These are phyloP conservation scores for Creontiades dilutus DNA, from an alignment of 2,888 invertebrate genomes.

Conservation along the genomic window DNA sequence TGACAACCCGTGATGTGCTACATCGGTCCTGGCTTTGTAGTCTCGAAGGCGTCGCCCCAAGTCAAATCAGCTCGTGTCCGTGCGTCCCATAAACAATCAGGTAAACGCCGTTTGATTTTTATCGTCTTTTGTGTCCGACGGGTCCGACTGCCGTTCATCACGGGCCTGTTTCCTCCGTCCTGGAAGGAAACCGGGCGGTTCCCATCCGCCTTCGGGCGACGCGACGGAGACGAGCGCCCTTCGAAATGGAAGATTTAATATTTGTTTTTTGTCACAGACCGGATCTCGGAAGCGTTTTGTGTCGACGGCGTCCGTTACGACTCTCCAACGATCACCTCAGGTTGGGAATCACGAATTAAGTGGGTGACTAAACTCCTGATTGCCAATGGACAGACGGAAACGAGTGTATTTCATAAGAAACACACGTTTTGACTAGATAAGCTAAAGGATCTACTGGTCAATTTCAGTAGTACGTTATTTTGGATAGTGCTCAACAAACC, in stretches of 20 bases:
- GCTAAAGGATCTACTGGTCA: no score
- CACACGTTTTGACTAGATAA: no score
- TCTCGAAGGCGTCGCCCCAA: background rate
- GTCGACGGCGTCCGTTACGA: background rate
- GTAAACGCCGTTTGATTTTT: constrained; percentile 19
- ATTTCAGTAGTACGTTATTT: no score
- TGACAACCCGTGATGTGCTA: no score
- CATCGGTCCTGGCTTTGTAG: no score
- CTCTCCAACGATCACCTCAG: background rate
- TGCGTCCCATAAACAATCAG: constrained; percentile 24
- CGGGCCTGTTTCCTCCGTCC: constrained; percentile 16
- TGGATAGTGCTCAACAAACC: no score
- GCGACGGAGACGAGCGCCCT: background rate
- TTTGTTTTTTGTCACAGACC: background rate
- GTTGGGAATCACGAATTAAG: constrained; percentile 28
- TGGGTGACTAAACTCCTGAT: background rate
- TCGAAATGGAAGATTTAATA: background rate
- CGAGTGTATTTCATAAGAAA: no score
- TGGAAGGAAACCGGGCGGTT: constrained; percentile 29
- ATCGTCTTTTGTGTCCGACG: constrained; percentile 15
- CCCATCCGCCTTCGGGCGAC: constrained; percentile 14
- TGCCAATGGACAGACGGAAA: background rate
- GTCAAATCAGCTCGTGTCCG: background rate
- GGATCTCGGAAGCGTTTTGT: constrained; percentile 27
- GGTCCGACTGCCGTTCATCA: constrained; percentile 19